A percentile compares a stretch with the other conserved stretches of the same genome.
phyloP scores from a whole-genome alignment of 2,113 vertebrate genomes.

The Myanophis thanlyinensis region DNA sequence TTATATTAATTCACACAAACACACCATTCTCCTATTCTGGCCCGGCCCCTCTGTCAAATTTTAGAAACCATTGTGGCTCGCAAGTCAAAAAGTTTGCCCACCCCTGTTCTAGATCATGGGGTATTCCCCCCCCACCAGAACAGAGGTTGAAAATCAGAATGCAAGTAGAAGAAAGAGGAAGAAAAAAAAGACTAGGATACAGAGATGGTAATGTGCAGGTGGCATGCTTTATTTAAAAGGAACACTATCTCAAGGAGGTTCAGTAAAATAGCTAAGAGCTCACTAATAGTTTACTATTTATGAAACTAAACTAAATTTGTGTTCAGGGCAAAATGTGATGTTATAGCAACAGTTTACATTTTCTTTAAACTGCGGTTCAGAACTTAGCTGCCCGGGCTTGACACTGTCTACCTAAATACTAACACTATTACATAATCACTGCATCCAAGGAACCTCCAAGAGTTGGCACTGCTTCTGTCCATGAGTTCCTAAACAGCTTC shows the following conservation, averaged over 20 bases:
- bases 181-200: slow-evolving; percentile 28
- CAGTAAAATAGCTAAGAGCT: slow-evolving; percentile 71
- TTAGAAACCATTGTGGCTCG: no score
- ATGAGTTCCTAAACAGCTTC: slow-evolving; percentile 77
- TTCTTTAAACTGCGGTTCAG: slow-evolving; percentile 73
- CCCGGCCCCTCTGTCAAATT: no score
- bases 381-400: slow-evolving; percentile 74
- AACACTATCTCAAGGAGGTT: slow-evolving; percentile 89
- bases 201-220: slow-evolving; percentile 82
- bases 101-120: neutral
- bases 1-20: no score
- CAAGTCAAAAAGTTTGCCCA: no score
- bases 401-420: slow-evolving; percentile 72
- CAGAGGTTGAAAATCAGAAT: neutral
- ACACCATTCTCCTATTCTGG: no score
- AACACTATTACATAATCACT: slow-evolving; percentile 87
- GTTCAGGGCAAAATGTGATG: slow-evolving; percentile 69
- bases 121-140: neutral
- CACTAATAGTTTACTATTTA: slow-evolving; percentile 72
- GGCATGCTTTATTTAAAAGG: slow-evolving; percentile 98
- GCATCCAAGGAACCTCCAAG: slow-evolving; percentile 85
- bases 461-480: slow-evolving; percentile 84
- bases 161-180: neutral
- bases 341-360: slow-evolving; percentile 71
- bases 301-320: slow-evolving; percentile 79